Percentiles rank a stretch among this genome's conserved stretches.
These are phyloP conservation scores for Hemibagrus guttatus DNA, from an alignment of 2,797 vertebrate species.

Conservation along the genomic window DNA sequence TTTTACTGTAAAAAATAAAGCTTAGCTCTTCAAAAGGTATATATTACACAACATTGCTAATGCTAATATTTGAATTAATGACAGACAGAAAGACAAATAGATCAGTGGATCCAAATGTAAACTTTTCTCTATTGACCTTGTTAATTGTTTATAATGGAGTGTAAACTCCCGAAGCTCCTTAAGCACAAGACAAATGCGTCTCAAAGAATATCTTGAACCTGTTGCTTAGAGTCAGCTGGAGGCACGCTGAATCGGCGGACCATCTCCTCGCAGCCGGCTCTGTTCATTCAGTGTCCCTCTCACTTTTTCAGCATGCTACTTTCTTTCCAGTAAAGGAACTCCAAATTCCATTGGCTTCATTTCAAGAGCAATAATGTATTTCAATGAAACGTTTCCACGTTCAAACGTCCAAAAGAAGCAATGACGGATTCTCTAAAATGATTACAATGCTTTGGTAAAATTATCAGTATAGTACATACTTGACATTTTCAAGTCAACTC, in stretches of 20 bases:
- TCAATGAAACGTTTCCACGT: not conserved
- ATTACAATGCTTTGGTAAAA: not conserved
- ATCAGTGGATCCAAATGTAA: not conserved
- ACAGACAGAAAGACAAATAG: not conserved
- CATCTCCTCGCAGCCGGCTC: not conserved
- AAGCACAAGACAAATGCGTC: not conserved
- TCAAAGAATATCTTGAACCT: not conserved
- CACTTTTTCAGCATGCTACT: not conserved
- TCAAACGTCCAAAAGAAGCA: not conserved
- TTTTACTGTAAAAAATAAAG: slow-evolving; percentile 1
- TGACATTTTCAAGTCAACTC: not conserved
- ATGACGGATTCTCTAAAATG: no score
- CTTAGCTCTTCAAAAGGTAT: not conserved
- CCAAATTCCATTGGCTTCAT: not conserved
- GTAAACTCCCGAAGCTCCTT: not conserved
- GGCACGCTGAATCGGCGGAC: not conserved
- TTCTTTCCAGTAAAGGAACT: not conserved
- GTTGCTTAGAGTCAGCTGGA: not conserved
- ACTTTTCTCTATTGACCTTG: not conserved
- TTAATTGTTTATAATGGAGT: not conserved
- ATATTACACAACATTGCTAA: not conserved
- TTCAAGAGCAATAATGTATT: not conserved
- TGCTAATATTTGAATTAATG: no score
- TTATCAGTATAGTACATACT: not conserved
- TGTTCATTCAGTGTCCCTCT: not conserved